Conservation (phyloP, 2,888 invertebrate species). For the Lasioglossum oenotherae region DNA sequence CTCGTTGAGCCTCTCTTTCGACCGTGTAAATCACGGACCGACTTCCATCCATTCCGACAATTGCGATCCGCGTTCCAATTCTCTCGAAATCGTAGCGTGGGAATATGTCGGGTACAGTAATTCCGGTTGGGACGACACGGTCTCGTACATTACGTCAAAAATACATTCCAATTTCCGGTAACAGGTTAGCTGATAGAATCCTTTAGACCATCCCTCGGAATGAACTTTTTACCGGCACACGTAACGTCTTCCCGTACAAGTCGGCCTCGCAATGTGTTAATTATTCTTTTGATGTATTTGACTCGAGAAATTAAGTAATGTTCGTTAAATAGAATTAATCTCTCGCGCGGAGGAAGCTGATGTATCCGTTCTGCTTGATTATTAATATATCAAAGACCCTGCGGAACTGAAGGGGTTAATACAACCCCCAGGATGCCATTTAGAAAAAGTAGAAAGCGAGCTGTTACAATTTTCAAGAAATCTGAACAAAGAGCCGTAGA, state of each 20-base stretch:
- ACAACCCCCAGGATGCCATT: neutral
- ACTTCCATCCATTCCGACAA: neutral
- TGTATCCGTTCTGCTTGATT: neutral
- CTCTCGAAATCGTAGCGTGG: neutral
- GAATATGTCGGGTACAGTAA: neutral
- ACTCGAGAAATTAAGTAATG: neutral
- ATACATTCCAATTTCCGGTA: neutral
- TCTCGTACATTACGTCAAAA: neutral
- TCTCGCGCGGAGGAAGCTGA: neutral
- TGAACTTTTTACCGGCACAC: neutral
- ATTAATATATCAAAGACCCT: neutral
- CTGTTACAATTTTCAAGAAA: neutral
- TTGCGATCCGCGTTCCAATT: neutral
- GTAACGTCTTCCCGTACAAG: neutral
- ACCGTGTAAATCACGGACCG: neutral
- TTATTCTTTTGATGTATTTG: neutral
- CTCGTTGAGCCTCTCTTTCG: neutral
- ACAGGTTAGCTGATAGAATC: neutral
- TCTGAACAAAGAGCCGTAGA: no score
- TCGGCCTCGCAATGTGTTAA: neutral
- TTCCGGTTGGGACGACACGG: neutral
- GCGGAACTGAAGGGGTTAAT: neutral
- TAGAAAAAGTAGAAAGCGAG: neutral
- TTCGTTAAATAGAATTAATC: neutral
- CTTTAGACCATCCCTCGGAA: neutral